A percentile compares a stretch with the other conserved stretches of the same genome.
Evolutionary conservation across 2,888 invertebrate species (phyloP).

Genomic region (Apotomis betuletana): DNA sequence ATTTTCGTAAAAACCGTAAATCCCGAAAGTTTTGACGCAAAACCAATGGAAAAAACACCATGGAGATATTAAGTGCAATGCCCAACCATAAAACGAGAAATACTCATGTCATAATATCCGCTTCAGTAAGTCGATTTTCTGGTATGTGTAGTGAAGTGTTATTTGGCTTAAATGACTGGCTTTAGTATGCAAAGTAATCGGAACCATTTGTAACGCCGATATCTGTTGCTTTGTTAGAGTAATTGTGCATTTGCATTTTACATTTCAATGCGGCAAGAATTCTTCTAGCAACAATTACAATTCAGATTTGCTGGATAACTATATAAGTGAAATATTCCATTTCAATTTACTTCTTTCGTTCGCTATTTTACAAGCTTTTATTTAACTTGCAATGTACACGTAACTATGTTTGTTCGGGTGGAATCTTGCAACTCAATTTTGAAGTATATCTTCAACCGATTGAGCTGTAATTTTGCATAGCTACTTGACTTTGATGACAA

Average conservation of each 20-base stretch:
- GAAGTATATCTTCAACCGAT: too few species aligned
- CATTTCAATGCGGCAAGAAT: slow-evolving; percentile 29
- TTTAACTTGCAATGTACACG: neutral
- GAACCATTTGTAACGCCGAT: slow-evolving; percentile 14
- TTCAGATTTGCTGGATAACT: slow-evolving; percentile 10
- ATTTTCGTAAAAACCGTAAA: neutral
- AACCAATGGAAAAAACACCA: too few species aligned
- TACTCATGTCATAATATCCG: neutral
- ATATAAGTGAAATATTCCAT: slow-evolving; percentile 6
- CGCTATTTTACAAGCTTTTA: neutral
- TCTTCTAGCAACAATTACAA: slow-evolving; percentile 12
- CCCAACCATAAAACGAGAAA: neutral
- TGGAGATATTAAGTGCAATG: neutral
- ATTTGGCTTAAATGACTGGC: neutral
- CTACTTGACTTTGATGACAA: too few species aligned
- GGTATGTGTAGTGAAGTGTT: neutral
- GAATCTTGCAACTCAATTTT: neutral
- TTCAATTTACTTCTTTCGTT: slow-evolving; percentile 8
- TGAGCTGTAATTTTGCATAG: too few species aligned
- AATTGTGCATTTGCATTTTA: slow-evolving; percentile 24
- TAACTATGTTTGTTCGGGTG: too few species aligned
- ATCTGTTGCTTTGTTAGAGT: slow-evolving; percentile 21
- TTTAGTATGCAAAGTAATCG: slow-evolving; percentile 16
- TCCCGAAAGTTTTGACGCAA: neutral
- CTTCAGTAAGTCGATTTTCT: neutral